Base-by-base conservation (phyloP, 1,140 invertebrate species). In the Hycleus phaleratus region DNA sequence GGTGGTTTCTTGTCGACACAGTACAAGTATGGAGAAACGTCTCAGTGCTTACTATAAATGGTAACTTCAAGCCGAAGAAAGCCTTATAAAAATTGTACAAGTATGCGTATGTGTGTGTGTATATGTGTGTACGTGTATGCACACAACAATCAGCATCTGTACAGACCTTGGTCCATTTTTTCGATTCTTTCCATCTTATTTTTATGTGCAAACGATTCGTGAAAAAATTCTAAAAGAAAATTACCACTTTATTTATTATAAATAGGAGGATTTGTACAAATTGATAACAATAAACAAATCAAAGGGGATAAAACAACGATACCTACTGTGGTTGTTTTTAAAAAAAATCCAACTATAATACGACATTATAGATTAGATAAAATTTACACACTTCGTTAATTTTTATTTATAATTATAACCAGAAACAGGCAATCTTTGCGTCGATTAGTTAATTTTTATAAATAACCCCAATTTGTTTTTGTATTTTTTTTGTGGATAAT, bases 161-260 rank as follows among this genome's bases (percentile, higher is more conserved):
- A 24, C 18, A 49, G 55, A 25, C 55, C 55, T 57, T 57, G 55
- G 55, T 49, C 55, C 55, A 57, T 57, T 57, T 57, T 40, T 49
- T 46, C 18, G 10, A 40, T 12, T 10, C 18, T 18, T 46, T 18
- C 0, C 18, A 9, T 11, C 45, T 26, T 9, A 11, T 4, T 46
- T 46, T 25, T 18, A 24, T 26, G 26, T 10, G 10, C 9, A 25
- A 12, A 25, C 7, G 9, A n/a, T 10, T 18, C 18, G 18, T 18
- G 18, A 18, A 18, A 0, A 18, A 18, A 18, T 18, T 18, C 18
- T 18, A 18, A 18, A 18, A 18, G 7, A 32, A 32, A 32, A 4
- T 7, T 5, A 32, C 32, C 32, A 32, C 32, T 32, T 32, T 7
- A 18, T 12, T 12, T 12, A 12, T 12, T 12, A 12, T 12, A 12